These are phyloP conservation scores for Zoanthus solanderi DNA, from an alignment of 92 coral and sea anemone genomes.

Conservation along the genomic window DNA sequence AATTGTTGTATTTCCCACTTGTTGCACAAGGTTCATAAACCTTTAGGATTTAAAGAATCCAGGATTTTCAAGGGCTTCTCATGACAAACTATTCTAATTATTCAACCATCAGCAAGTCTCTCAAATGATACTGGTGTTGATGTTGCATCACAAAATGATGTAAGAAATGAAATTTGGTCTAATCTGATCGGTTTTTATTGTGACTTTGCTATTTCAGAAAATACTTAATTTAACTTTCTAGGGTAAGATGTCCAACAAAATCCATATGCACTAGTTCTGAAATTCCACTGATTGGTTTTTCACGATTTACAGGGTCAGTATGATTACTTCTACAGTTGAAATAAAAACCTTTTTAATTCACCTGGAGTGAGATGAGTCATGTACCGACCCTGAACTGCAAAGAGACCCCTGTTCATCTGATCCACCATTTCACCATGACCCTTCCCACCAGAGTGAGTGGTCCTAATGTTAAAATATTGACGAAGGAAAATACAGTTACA, in stretches of 20 bases:
- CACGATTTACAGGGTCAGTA: not conserved
- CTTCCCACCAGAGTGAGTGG: constrained; percentile 70
- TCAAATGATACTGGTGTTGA: too few species aligned
- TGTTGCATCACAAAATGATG: too few species aligned
- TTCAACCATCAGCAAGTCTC: not conserved
- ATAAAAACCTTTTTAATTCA: constrained; percentile 19
- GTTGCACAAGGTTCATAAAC: too few species aligned
- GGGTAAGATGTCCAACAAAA: too few species aligned
- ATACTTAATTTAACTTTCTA: too few species aligned
- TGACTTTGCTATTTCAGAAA: too few species aligned
- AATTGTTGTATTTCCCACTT: too few species aligned
- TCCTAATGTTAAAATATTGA: constrained; percentile 46
- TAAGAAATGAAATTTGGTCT: too few species aligned
- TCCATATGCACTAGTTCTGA: too few species aligned
- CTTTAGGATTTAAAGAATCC: too few species aligned
- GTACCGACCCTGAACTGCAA: constrained; percentile 70
- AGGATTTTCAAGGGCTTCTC: not conserved
- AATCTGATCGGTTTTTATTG: too few species aligned
- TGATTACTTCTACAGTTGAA: not conserved
- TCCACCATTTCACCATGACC: constrained; percentile 86
- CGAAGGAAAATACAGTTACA: not conserved
- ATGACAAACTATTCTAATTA: not conserved
- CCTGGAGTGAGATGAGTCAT: constrained; percentile 73
- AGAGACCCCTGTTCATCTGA: constrained; percentile 81
- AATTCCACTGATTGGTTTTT: too few species aligned